phyloP scores from a whole-genome alignment of 2,888 invertebrate species.

The Hypercompe scribonia region DNA sequence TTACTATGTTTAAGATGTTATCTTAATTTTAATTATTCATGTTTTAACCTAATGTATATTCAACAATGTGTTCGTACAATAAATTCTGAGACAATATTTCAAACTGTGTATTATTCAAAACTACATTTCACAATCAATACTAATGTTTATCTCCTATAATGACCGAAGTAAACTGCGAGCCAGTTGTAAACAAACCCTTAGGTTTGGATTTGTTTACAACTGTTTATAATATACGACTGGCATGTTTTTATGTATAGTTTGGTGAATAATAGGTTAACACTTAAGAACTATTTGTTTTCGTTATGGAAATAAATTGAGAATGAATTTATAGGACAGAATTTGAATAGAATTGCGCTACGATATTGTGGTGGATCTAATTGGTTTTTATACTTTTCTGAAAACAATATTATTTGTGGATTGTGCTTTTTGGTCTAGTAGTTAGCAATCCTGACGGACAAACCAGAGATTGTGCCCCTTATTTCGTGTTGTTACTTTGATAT shows the following conservation, averaged over 20 bases:
- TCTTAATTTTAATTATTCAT: background rate
- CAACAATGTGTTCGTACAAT: background rate
- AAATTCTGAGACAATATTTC: background rate
- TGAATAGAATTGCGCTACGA: background rate
- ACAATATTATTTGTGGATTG: background rate
- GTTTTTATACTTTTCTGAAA: background rate
- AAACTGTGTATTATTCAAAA: slow-evolving; percentile 3
- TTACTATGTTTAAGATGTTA: too few species aligned
- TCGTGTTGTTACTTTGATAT: too few species aligned
- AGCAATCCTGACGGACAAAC: too few species aligned
- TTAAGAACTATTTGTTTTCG: slow-evolving; percentile 38
- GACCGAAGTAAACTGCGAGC: slow-evolving; percentile 17
- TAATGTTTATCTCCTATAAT: slow-evolving; percentile 13
- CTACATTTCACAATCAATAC: slow-evolving; percentile 1
- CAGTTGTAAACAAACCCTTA: slow-evolving; percentile 17
- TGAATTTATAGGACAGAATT: slow-evolving; percentile 15
- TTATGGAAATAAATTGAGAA: slow-evolving; percentile 19
- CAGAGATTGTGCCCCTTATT: too few species aligned
- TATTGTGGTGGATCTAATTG: background rate
- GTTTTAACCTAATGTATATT: background rate
- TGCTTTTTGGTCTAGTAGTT: too few species aligned
- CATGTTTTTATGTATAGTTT: slow-evolving; percentile 49
- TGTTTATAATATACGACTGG: slow-evolving; percentile 42
- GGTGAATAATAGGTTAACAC: slow-evolving; percentile 41
- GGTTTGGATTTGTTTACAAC: slow-evolving; percentile 33